Base-by-base conservation (phyloP, 2,888 invertebrate genomes). In the Ophion ellenae region DNA sequence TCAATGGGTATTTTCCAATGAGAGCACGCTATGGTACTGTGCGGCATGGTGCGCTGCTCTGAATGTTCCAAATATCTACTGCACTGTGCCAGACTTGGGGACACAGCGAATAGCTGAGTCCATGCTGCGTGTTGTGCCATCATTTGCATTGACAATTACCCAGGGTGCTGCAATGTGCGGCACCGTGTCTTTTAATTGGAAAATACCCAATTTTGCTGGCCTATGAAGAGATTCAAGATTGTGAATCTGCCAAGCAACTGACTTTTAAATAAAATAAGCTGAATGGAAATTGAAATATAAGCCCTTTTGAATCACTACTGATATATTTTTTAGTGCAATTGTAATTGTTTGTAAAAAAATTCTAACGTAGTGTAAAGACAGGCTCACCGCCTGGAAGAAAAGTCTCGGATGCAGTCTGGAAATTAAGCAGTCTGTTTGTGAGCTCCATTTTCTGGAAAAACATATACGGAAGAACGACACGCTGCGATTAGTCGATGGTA, bases 1-100 rank as follows among this genome's bases (percentile, higher is more conserved):
- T 24, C 24, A 24, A 24, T 24, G 24, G 24, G 24, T 24, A 24
- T 24, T 24, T 24, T 24, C 24, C 24, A 24, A 24, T 24, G 24
- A 24, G 24, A 24, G 24, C 24, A 24, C 24, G 24, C 24, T 24
- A 24, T 24, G 24, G 24, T 24, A 24, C 24, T 24, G 0, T 24
- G 24, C 24, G 24, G 24, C 24, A 24, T 24, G 24, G 66, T 40
- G 66, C 66, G 66, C 11, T 11, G 24, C 36, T 36, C 24, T 36
- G 36, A 32, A 24, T 67, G 66, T 67, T 67, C 66, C 66, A 67
- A 67, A 28, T 28, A 28, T 28, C 66, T 67, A 67, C n/a, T 3
- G 66, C 66, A 40, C 66, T 67, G 40, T 67, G 36, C 24, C 66
- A 36, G 36, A 67, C 66, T 24, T n/a, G 20, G 9, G 36, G 11